phyloP scores from a whole-genome alignment of 2,113 vertebrate genomes.

The Isurus oxyrinchus region DNA sequence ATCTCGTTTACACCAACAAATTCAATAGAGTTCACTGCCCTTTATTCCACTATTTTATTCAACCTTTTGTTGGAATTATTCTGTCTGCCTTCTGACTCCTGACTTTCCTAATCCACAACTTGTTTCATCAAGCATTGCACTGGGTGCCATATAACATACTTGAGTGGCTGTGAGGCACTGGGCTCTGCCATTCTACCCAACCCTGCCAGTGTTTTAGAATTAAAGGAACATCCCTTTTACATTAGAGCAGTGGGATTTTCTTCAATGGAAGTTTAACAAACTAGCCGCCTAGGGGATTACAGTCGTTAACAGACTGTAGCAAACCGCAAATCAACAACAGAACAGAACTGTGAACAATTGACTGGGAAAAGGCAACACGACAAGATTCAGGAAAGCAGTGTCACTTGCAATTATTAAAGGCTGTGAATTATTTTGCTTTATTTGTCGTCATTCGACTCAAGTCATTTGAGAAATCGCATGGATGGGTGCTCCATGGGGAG shows the following conservation, averaged over 20 bases:
- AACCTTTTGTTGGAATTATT: background rate
- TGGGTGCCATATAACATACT: background rate
- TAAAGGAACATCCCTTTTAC: background rate
- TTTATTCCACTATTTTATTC: background rate
- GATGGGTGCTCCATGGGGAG: background rate
- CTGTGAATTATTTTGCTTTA: background rate
- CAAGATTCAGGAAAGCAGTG: background rate
- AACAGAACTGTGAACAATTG: background rate
- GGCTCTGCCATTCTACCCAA: background rate
- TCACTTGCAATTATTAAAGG: background rate
- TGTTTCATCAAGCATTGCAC: background rate
- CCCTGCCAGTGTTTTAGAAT: background rate
- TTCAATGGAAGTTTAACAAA: background rate
- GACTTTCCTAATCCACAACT: background rate
- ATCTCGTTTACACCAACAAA: background rate
- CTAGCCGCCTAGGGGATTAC: background rate
- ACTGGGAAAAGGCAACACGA: background rate
- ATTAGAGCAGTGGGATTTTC: background rate
- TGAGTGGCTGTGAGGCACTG: background rate
- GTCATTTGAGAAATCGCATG: background rate
- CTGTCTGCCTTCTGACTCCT: background rate
- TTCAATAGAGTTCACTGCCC: background rate
- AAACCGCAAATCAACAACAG: background rate
- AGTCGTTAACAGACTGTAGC: background rate
- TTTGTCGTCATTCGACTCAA: background rate